Conservation (phyloP, 2,797 vertebrate species). For the Manis pentadactyla region DNA sequence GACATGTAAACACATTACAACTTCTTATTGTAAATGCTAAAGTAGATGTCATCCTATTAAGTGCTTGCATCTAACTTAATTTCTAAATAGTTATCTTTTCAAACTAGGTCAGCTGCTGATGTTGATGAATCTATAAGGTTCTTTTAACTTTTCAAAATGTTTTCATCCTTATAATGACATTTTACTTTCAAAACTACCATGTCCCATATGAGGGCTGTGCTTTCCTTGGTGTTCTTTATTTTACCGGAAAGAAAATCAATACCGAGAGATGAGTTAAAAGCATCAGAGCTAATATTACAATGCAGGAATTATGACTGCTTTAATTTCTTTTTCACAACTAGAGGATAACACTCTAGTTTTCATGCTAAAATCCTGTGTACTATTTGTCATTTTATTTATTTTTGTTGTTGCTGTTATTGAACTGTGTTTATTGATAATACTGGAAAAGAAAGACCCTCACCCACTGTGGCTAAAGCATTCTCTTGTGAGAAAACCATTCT, state of each 20-base stretch:
- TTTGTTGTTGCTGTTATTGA: background rate
- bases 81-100: background rate
- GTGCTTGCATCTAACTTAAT: background rate
- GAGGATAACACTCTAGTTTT: background rate
- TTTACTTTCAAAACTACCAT: slow-evolving; percentile 22
- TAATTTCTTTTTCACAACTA: background rate
- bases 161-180: background rate
- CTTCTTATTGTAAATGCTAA: background rate
- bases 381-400: background rate
- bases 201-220: background rate
- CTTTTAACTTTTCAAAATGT: slow-evolving; percentile 17
- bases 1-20: background rate
- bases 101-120: background rate
- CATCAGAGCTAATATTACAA: background rate
- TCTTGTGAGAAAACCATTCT: background rate
- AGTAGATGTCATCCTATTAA: background rate
- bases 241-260: background rate
- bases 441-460: background rate
- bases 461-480: background rate
- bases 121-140: background rate
- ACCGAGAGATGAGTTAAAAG: background rate
- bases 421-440: background rate
- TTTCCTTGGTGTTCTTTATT: background rate
- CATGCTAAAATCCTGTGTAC: background rate
- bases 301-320: background rate